Percentiles rank a stretch among this genome's conserved stretches.
Conservation (phyloP, 2,113 vertebrate genomes). For the Uria lomvia region DNA sequence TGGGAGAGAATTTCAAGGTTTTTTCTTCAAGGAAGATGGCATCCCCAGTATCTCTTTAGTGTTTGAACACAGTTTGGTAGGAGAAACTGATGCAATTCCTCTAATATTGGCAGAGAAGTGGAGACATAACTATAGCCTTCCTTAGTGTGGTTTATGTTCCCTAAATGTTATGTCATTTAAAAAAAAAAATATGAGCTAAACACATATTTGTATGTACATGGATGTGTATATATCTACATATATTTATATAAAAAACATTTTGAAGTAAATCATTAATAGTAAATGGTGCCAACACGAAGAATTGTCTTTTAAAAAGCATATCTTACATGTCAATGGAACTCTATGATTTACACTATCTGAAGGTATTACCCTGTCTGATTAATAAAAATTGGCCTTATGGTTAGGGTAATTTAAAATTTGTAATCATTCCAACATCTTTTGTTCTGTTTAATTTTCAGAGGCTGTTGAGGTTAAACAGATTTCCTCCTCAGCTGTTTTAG, state of each 20-base stretch:
- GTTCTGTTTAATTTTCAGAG: not conserved
- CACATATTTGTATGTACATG: not conserved
- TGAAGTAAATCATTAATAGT: not conserved
- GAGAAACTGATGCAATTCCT: not conserved
- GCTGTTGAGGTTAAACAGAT: not conserved
- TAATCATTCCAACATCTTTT: not conserved
- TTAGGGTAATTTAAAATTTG: not conserved
- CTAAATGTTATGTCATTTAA: not conserved
- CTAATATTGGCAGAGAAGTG: not conserved
- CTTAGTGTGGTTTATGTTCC: not conserved
- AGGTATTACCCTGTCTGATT: not conserved
- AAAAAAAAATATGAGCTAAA: not conserved
- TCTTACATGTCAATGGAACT: not conserved
- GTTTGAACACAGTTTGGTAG: not conserved
- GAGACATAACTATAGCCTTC: not conserved
- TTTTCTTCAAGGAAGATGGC: not conserved
- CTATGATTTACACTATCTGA: not conserved
- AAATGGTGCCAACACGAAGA: not conserved
- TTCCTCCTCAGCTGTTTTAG: not conserved
- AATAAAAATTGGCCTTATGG: not conserved
- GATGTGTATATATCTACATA: not conserved
- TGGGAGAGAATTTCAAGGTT: not conserved
- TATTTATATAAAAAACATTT: not conserved
- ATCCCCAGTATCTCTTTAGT: not conserved
- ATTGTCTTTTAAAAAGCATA: not conserved